Evolutionary conservation across 2,888 invertebrate genomes (phyloP).

Genomic region (Phytoseiulus persimilis): DNA sequence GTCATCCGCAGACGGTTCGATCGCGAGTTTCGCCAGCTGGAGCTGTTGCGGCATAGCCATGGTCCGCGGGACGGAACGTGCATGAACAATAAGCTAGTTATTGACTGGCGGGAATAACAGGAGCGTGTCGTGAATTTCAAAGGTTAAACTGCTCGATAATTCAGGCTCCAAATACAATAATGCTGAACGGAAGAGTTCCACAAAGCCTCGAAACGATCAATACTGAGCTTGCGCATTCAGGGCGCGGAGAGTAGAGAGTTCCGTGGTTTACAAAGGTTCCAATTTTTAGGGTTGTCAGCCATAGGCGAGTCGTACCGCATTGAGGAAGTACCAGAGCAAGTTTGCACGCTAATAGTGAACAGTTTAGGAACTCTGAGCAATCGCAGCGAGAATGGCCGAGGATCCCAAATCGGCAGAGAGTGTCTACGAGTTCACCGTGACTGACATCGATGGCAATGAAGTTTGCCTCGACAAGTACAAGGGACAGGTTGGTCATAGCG

Average conservation of each 20-base stretch:
- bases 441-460: slow-evolving; percentile 35
- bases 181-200: neutral
- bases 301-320: neutral
- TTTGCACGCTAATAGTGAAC: neutral
- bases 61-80: neutral
- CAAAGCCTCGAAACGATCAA: neutral
- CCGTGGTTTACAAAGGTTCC: neutral
- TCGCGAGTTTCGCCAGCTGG: neutral
- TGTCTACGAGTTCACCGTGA: slow-evolving; percentile 36
- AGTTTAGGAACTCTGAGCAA: neutral
- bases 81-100: neutral
- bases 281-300: neutral
- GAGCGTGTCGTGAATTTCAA: neutral
- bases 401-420: neutral
- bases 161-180: neutral
- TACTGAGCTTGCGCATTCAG: neutral
- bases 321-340: neutral
- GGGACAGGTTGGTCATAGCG: slow-evolving; percentile 37
- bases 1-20: no score
- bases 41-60: neutral
- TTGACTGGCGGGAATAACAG: neutral
- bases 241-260: neutral
- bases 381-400: neutral
- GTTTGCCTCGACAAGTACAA: slow-evolving; percentile 11
- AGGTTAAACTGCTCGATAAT: neutral